These are phyloP conservation scores for Pseudochirops cupreus DNA, from an alignment of 2,797 vertebrate species.

Conservation along the genomic window DNA sequence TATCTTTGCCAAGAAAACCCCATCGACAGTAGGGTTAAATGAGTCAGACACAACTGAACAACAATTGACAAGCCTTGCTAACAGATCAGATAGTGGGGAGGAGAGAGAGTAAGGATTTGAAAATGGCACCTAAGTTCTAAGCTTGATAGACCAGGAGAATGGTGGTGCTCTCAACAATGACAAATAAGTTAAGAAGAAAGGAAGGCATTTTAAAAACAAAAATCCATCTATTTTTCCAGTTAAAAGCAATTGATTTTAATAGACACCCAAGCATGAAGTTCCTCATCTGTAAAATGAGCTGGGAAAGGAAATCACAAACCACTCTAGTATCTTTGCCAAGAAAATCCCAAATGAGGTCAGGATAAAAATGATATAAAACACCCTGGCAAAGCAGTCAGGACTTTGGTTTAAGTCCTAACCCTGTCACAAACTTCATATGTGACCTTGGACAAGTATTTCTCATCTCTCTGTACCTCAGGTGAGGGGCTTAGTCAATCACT, in stretches of 20 bases:
- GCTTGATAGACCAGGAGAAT: not conserved
- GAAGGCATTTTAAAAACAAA: not conserved
- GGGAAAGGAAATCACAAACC: not conserved
- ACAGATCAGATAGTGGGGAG: not conserved
- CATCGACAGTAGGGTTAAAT: no score
- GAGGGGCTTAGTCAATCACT: not conserved
- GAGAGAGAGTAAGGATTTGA: not conserved
- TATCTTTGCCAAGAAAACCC: not conserved
- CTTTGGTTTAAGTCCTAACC: not conserved
- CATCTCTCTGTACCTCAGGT: not conserved
- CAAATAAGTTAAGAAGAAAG: not conserved
- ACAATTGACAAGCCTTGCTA: not conserved
- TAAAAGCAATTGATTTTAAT: not conserved
- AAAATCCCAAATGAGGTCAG: not conserved
- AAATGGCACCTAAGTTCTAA: not conserved
- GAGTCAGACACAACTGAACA: not conserved
- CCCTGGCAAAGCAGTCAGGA: not conserved
- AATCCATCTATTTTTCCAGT: not conserved
- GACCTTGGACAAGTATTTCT: not conserved
- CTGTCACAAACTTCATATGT: not conserved
- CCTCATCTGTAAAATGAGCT: not conserved
- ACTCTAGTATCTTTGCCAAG: not conserved
- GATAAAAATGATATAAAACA: not conserved
- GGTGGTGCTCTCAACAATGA: not conserved
- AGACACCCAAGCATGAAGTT: not conserved